Evolutionary conservation across 2,113 vertebrate species (phyloP), one percentile per base, ranked within the genome.

Genomic region (Chamaetylas fuelleborni): DNA sequence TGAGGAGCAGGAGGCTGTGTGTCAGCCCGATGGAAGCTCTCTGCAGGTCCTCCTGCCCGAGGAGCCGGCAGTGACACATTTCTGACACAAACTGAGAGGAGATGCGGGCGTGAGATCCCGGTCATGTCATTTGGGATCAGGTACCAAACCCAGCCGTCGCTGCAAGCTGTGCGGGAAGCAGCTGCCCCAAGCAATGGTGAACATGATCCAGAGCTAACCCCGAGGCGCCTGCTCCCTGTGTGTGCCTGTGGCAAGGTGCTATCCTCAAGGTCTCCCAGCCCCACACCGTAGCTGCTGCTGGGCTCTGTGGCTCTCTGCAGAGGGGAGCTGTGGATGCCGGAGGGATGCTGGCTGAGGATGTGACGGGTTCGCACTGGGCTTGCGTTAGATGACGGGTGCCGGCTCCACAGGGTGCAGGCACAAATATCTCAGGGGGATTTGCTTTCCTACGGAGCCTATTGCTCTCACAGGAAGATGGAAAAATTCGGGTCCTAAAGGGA

Each of bases 71-170:
- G 48, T 90, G 84, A 95, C 87, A 93, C 83, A 58, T 93, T 93
- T 82, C 81, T 96, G 92, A 92, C 91, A 94, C 5, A 13, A 93
- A 85, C 70, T 29, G 78, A 87, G 90, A 95, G 92, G 91, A 90
- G 73, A 95, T 74, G 88, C 89, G 1, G 4, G 60, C 50, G 0
- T 76, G 76, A 93, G 85, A 94, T 91, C 92, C 92, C 19, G 7
- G 66, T 94, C 82, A 23, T 93, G 96, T 97, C 96, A 95, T 51
- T 47, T 80, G 76, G 92, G 94, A 97, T 97, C 94, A 95, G 82
- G 90, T 95, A 95, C 84, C 93, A 71, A 89, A 70, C 56, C 50
- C 64, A 8, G 60, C 78, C 3, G 1, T 72, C 56, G 58, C 88
- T 81, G 57, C 42, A 7, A 51, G 92, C 86, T 12, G 26, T 8